phyloP scores from a whole-genome alignment of 2,888 invertebrate species.

The Drosophila tanythrix region DNA sequence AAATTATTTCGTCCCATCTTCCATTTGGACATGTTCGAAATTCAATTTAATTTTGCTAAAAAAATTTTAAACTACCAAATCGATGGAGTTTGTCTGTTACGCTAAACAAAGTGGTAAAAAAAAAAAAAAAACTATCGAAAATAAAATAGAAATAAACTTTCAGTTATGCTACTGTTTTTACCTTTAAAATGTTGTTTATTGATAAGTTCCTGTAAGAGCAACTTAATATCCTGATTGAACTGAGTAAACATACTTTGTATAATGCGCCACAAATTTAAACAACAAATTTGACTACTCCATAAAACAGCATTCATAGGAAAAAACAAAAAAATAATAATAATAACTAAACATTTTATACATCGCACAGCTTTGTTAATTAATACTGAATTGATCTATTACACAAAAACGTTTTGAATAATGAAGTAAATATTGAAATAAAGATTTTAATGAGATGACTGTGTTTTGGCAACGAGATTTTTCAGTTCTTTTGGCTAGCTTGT shows the following conservation, averaged over 20 bases:
- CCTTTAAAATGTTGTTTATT: neutral
- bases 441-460: neutral
- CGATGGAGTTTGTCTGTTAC: neutral
- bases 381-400: neutral
- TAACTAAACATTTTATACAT: neutral
- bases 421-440: neutral
- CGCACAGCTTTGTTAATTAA: neutral
- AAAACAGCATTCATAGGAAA: neutral
- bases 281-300: neutral
- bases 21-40: neutral
- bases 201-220: neutral
- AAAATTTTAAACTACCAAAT: neutral
- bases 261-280: neutral
- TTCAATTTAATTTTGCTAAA: neutral
- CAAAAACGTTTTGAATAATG: neutral
- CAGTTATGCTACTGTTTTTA: neutral
- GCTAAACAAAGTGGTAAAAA: neutral
- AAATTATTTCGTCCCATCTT: neutral
- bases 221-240: neutral
- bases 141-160: neutral
- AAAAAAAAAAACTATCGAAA: neutral
- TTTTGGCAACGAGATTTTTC: neutral
- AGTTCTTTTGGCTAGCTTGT: slow-evolving; percentile 16
- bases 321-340: neutral
- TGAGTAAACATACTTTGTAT: neutral